phyloP scores from a whole-genome alignment of 1,140 invertebrate genomes.

The Penaeus japonicus region DNA sequence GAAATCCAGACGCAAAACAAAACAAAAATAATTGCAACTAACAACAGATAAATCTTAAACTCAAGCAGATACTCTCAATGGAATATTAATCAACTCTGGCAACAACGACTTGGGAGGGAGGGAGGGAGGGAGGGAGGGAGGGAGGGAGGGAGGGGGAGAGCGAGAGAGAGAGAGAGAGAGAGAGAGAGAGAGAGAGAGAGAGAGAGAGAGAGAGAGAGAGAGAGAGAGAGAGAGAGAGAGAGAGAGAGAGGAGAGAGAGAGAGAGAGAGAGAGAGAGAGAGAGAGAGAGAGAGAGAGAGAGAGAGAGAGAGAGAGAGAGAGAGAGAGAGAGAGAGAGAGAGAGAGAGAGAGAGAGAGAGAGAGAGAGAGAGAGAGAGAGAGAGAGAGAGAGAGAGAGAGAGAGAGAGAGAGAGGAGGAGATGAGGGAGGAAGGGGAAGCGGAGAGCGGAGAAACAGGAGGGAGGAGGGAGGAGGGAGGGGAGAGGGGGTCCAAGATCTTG shows the following conservation, averaged over 20 bases:
- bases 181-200: neutral
- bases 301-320: neutral
- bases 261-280: neutral
- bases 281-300: neutral
- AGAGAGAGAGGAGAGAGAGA: neutral
- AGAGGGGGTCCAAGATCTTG: neutral
- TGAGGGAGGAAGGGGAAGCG: neutral
- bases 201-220: neutral
- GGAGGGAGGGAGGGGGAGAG: conserved; percentile 25
- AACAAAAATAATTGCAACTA: neutral
- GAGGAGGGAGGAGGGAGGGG: neutral
- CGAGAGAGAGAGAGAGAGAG: neutral
- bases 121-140: neutral
- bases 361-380: neutral
- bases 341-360: neutral
- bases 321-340: neutral
- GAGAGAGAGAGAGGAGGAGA: neutral
- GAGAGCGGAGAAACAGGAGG: neutral
- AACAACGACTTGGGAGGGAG: neutral
- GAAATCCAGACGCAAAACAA: neutral
- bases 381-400: neutral
- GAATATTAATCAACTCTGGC: neutral
- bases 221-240: neutral
- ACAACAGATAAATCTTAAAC: too few relatives aligned
- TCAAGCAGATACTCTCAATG: too few relatives aligned